Conservation (phyloP, 2,113 vertebrate genomes). For the Leucosticte australis region DNA sequence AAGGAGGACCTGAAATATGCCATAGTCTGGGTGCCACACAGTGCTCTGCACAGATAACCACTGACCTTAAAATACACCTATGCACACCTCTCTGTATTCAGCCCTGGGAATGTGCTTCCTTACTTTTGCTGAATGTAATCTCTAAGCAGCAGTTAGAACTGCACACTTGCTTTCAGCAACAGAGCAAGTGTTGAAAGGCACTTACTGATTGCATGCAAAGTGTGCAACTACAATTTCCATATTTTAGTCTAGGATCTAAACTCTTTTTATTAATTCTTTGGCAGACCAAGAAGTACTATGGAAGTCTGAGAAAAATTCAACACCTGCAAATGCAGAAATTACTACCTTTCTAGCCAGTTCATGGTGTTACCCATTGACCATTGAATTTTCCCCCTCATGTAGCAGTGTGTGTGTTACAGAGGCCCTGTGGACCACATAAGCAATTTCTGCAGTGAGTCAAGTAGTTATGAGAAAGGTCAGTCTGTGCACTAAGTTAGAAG, state of each 20-base stretch:
- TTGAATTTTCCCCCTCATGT: not conserved
- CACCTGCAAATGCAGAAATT: not conserved
- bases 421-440: not conserved
- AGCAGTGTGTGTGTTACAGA: not conserved
- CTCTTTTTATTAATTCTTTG: not conserved
- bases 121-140: not conserved
- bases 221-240: not conserved
- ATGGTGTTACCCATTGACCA: not conserved
- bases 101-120: not conserved
- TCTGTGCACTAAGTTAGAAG: not conserved
- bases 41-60: not conserved
- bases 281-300: not conserved
- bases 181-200: not conserved
- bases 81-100: not conserved
- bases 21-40: not conserved
- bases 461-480: not conserved
- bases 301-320: not conserved
- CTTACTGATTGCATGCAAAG: not conserved
- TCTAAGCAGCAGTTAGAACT: not conserved
- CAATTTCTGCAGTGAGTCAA: not conserved
- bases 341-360: not conserved
- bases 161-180: not conserved
- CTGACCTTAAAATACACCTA: not conserved
- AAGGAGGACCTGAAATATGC: not conserved
- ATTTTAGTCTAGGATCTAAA: not conserved